phyloP scores from a whole-genome alignment of 35 echinoderm and acorn worm genomes.

The Ophiothrix spiculata region DNA sequence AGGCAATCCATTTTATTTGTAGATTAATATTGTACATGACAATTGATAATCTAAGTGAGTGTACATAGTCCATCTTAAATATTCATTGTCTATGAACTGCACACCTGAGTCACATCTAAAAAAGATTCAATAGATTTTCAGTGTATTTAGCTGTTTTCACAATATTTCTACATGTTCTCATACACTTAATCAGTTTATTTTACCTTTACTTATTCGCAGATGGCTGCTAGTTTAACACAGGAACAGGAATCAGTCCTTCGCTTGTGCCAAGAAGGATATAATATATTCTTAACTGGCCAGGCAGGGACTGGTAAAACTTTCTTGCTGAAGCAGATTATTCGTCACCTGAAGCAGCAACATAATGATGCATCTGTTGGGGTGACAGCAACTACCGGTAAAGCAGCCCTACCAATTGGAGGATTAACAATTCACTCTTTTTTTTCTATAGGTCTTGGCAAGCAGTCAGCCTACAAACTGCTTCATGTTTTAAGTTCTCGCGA shows the following conservation, averaged over 20 bases:
- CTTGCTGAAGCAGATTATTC: not conserved
- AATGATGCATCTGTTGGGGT: not conserved
- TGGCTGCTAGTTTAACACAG: not conserved
- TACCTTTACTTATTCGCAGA: not conserved
- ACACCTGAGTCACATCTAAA: too few species aligned
- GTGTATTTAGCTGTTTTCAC: too few species aligned
- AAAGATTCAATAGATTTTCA: too few species aligned
- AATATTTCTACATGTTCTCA: too few species aligned
- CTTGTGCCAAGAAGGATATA: not conserved
- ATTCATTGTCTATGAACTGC: too few species aligned
- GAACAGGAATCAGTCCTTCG: not conserved
- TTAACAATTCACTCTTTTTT: not conserved
- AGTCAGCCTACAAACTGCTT: not conserved
- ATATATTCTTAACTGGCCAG: not conserved
- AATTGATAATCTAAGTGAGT: too few species aligned
- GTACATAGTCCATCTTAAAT: too few species aligned
- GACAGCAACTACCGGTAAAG: not conserved
- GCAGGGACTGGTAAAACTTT: not conserved
- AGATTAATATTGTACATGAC: too few species aligned
- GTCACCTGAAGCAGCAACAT: not conserved
- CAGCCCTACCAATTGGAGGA: not conserved
- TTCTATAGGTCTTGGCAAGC: not conserved
- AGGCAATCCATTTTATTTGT: too few species aligned
- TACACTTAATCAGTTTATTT: too few species aligned
- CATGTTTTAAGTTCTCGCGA: not conserved